Evolutionary conservation across 2,888 invertebrate species (phyloP).

Genomic region (Idaea straminata): DNA sequence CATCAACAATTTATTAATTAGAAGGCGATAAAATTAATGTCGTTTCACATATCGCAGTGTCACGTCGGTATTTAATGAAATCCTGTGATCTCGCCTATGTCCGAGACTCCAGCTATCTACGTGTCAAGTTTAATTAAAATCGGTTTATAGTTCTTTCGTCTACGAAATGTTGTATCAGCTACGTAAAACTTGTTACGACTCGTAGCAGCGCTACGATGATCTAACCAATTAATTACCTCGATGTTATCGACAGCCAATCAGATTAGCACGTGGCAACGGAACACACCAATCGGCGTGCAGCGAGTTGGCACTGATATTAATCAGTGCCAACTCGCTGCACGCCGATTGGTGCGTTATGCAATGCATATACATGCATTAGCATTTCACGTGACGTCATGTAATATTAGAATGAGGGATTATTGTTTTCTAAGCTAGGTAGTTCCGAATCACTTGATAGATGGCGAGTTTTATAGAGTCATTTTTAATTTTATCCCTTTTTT

Average conservation of each 20-base stretch:
- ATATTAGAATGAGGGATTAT: too few species aligned
- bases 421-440: too few species aligned
- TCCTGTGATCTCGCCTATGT: background rate
- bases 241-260: background rate
- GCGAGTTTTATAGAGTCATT: too few species aligned
- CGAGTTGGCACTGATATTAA: background rate
- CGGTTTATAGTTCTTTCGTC: background rate
- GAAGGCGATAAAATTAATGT: background rate
- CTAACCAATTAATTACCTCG: background rate
- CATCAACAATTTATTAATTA: background rate
- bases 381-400: too few species aligned
- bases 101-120: too few species aligned
- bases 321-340: too few species aligned
- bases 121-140: too few species aligned
- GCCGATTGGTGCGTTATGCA: too few species aligned
- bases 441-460: too few species aligned
- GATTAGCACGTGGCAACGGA: background rate
- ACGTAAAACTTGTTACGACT: background rate
- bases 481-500: too few species aligned
- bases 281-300: background rate
- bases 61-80: background rate
- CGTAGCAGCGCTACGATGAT: background rate
- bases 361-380: too few species aligned
- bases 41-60: background rate
- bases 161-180: background rate